Conservation (phyloP, 2,797 vertebrate genomes). For the Phrynocephalus forsythii region DNA sequence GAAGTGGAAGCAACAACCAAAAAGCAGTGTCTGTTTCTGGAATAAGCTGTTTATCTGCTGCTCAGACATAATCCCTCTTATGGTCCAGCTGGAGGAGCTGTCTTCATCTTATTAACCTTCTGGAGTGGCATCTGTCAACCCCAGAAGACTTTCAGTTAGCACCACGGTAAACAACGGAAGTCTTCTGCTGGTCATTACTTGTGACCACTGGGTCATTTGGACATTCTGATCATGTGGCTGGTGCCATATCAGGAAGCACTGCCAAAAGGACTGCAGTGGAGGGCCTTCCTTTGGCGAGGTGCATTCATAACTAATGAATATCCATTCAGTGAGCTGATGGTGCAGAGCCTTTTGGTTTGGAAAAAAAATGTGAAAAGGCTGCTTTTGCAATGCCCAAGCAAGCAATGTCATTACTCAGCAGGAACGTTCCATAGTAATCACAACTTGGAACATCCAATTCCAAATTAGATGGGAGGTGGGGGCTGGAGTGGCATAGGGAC, state of each 20-base stretch:
- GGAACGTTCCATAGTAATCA: constrained; percentile 41
- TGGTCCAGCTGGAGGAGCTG: constrained; percentile 81
- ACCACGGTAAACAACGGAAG: constrained; percentile 66
- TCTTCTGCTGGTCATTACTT: constrained; percentile 48
- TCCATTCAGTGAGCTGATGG: background rate
- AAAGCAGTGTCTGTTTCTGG: constrained; percentile 83
- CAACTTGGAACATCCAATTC: constrained; percentile 43
- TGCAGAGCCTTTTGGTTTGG: background rate
- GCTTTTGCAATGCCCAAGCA: constrained; percentile 1
- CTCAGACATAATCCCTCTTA: constrained; percentile 94
- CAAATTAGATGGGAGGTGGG: constrained; percentile 31
- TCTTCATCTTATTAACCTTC: constrained; percentile 93
- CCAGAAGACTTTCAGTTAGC: constrained; percentile 58
- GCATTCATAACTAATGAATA: background rate
- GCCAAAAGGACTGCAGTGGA: background rate
- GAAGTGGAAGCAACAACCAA: constrained; percentile 75
- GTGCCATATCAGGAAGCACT: constrained; percentile 18
- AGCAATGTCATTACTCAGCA: constrained; percentile 60
- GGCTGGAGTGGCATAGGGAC: constrained; percentile 24
- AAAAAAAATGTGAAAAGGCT: constrained; percentile 12
- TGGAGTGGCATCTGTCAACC: constrained; percentile 85
- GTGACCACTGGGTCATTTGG: background rate
- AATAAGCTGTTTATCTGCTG: constrained; percentile 93
- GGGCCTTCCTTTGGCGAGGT: constrained; percentile 38
- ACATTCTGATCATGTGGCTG: constrained; percentile 23